phyloP scores from a whole-genome alignment of 2,113 vertebrate genomes.

The Ciconia maguari region DNA sequence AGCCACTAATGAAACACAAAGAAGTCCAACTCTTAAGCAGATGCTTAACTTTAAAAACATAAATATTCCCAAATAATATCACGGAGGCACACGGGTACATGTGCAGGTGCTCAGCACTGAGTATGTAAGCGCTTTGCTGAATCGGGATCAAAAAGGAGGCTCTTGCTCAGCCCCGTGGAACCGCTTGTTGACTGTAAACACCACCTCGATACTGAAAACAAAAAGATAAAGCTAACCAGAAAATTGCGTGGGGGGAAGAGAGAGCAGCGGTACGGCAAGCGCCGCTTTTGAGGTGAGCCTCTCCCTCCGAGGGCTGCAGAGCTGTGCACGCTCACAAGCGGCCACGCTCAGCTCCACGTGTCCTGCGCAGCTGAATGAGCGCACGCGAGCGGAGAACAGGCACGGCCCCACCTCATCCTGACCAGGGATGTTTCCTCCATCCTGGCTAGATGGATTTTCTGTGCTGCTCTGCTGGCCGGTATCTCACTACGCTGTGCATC shows the following conservation, averaged over 20 bases:
- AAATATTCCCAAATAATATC: not conserved
- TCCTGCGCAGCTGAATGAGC: not conserved
- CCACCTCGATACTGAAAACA: not conserved
- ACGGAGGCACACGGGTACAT: rapidly evolving
- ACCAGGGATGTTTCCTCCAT: not conserved
- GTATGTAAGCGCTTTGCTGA: not conserved
- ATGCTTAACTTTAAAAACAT: not conserved
- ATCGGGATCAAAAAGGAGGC: constrained; percentile 20
- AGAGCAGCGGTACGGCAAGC: not conserved
- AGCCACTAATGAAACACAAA: not conserved
- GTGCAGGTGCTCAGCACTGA: constrained; percentile 2
- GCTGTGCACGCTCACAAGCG: not conserved
- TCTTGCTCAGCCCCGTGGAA: not conserved
- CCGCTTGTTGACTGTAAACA: constrained; percentile 48
- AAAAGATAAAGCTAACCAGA: not conserved
- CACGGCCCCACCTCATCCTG: not conserved
- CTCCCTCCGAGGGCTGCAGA: not conserved
- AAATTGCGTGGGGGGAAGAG: constrained; percentile 25
- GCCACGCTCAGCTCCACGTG: not conserved
- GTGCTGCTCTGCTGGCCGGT: not conserved
- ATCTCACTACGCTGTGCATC: not conserved
- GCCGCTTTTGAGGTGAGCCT: not conserved
- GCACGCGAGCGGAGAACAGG: rapidly evolving
- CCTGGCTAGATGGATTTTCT: not conserved
- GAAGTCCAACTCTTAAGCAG: not conserved